Evolutionary conservation across 1,140 invertebrate genomes (phyloP).

Genomic region (Drosophila baimaii): DNA sequence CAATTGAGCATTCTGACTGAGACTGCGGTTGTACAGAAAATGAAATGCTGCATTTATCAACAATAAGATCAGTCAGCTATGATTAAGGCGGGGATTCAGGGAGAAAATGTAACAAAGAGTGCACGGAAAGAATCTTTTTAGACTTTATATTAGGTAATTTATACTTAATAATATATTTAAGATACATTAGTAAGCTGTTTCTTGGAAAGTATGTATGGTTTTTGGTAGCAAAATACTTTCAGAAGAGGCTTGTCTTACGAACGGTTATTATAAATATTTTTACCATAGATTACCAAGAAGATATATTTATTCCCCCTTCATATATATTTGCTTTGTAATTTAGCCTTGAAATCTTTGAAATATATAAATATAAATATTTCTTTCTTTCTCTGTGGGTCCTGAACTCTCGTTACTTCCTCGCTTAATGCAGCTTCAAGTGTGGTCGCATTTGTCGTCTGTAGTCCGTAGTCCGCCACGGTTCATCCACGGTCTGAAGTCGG

Average conservation of each 20-base stretch:
- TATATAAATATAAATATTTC: accelerated
- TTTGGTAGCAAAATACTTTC: not conserved
- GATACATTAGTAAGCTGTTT: too few species aligned
- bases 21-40: conserved; percentile 44
- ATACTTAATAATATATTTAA: too few species aligned
- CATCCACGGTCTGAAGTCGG: conserved; percentile 15
- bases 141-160: not conserved
- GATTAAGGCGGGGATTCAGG: conserved; percentile 53
- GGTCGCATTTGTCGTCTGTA: conserved; percentile 46
- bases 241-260: accelerated
- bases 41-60: conserved; percentile 73
- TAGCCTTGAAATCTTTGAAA: accelerated
- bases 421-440: conserved; percentile 65
- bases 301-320: not conserved
- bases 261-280: not conserved
- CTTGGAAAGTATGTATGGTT: too few species aligned
- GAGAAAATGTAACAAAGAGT: not conserved
- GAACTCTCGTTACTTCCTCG: conserved; percentile 38
- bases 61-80: conserved; percentile 68
- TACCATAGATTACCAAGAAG: not conserved
- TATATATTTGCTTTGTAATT: not conserved
- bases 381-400: conserved; percentile 8
- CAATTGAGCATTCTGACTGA: conserved; percentile 45
- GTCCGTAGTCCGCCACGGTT: conserved; percentile 20
- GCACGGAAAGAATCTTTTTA: not conserved